phyloP scores from a whole-genome alignment of 2,797 vertebrate species.

The Pelodytes ibericus region DNA sequence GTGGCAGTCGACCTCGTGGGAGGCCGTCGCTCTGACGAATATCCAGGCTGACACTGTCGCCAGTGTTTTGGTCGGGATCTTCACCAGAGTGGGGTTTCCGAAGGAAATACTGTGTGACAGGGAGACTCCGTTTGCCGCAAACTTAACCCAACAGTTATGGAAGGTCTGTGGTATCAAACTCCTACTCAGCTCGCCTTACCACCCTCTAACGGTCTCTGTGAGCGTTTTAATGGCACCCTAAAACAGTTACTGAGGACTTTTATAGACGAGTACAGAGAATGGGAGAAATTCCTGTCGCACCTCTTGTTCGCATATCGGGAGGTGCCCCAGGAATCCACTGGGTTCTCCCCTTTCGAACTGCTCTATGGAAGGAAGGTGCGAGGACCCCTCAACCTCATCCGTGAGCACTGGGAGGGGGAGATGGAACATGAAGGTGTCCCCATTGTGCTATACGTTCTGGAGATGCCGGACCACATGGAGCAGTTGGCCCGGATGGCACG shows the following conservation, averaged over 20 bases:
- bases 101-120: neutral
- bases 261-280: fast-evolving
- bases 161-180: neutral
- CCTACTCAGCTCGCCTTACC: neutral
- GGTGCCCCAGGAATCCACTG: neutral
- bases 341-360: neutral
- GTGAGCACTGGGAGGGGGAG: neutral
- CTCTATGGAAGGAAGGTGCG: neutral
- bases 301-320: neutral
- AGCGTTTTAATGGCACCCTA: neutral
- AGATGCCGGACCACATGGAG: neutral
- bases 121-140: neutral
- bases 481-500: neutral
- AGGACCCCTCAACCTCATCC: neutral
- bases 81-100: no score
- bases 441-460: neutral
- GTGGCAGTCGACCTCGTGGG: no score
- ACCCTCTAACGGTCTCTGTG: neutral
- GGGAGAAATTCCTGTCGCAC: neutral
- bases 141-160: neutral
- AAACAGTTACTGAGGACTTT: neutral
- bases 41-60: neutral
- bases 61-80: fast-evolving
- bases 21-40: neutral
- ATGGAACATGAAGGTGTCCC: neutral